These are phyloP conservation scores for Struthio camelus DNA, from an alignment of 2,113 vertebrate species.

Conservation along the genomic window DNA sequence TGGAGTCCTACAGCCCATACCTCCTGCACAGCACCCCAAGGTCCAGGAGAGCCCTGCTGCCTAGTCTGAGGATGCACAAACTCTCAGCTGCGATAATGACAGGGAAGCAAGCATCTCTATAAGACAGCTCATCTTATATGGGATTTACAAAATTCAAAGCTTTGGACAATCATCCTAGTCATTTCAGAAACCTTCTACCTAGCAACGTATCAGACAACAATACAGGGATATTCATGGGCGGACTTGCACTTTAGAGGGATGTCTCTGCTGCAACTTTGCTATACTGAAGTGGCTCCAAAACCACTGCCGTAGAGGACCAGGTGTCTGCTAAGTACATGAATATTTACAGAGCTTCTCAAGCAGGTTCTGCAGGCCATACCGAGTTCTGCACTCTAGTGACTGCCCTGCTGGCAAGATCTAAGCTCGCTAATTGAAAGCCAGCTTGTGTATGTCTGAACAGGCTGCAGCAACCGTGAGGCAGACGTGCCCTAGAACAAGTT, in stretches of 20 bases:
- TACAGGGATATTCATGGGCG: background rate
- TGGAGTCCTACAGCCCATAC: background rate
- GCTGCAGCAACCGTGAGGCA: background rate
- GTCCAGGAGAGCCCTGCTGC: background rate
- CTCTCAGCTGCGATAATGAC: background rate
- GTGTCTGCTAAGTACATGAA: background rate
- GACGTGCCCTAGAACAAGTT: background rate
- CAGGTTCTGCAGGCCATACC: background rate
- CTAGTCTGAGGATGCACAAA: background rate
- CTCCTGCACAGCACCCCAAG: background rate
- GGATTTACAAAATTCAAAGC: background rate
- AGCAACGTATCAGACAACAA: background rate
- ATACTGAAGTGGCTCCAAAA: background rate
- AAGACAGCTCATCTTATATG: background rate
- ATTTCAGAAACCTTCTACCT: background rate
- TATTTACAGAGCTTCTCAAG: constrained; percentile 16
- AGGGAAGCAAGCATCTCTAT: background rate
- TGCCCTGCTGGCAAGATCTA: background rate
- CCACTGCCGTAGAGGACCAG: background rate
- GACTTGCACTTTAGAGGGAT: background rate
- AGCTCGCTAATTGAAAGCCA: background rate
- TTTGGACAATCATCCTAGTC: background rate
- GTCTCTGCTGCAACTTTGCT: background rate
- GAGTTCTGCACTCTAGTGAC: background rate
- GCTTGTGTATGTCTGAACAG: fast-evolving